Base-by-base conservation (phyloP, 2,888 invertebrate genomes). In the Myathropa florea region DNA sequence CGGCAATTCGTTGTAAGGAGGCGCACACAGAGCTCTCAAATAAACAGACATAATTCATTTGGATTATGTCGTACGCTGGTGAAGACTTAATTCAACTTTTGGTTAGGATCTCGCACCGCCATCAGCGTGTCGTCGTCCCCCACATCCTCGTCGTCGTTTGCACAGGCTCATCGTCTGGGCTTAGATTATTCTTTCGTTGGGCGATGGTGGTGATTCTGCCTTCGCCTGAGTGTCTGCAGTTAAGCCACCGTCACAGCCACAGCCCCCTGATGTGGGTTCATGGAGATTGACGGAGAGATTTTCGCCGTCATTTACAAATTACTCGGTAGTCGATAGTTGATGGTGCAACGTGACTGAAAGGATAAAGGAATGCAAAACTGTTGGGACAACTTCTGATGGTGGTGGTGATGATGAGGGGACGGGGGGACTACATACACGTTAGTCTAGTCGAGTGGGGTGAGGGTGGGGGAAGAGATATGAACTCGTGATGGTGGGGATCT, bases 1-100 rank as follows among this genome's bases (percentile, higher is more conserved):
- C 46, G 72, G 72, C 63, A 63, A 36, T 36, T 30, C 18, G n/a
- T 4, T 70, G 36, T 36, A n/a, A 53, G 53, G 36, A 26, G 61
- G 53, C 53, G 39, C 63, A 21, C 63, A 30, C 23, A n/a, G 18
- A 46, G 18, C 46, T 46, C 46, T 46, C 46, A 63, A 72, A 72
- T 53, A 72, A 72, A 72, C 53, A 53, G 63, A 63, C 63, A 72
- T 72, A 72, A 72, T 72, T 72, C 72, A 72, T 72, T 63, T 63
- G 57, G 63, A 63, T 63, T 72, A 72, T 30, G 53, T 23, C 53
- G 72, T 33, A 23, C n/a, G 30, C 30, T 53, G 33, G 53, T 53
- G 63, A 72, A 53, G 63, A 72, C 72, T 72, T 72, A 61, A 72
- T 72, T 72, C 63, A 72, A 53, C 23, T 36, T 39, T 72, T 46